Evolutionary conservation across 2,113 vertebrate species (phyloP).

Genomic region (Lophura nycthemera): DNA sequence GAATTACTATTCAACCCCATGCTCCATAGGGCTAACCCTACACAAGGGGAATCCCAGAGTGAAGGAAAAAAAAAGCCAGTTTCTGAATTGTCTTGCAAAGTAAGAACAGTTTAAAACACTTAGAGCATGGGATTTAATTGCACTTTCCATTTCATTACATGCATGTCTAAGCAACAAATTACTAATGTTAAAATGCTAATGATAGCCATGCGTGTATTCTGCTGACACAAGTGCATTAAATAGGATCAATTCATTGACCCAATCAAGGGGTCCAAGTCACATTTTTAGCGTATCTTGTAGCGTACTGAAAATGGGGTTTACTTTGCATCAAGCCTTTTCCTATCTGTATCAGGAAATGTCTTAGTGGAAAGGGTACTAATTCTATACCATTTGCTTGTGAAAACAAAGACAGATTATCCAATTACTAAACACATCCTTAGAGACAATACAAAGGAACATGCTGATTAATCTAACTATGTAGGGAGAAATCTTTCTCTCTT

Average conservation of each 20-base stretch:
- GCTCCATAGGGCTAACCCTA: rapidly evolving
- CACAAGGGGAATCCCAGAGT: not conserved
- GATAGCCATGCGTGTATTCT: not conserved
- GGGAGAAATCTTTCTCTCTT: constrained; percentile 41
- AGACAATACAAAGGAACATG: constrained; percentile 68
- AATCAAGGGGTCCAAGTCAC: not conserved
- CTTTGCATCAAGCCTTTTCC: constrained; percentile 48
- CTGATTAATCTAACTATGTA: constrained; percentile 71
- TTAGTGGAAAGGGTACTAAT: constrained; percentile 57
- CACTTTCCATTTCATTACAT: not conserved
- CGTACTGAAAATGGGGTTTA: constrained; percentile 23
- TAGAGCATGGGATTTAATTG: not conserved
- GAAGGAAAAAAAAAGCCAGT: too few relatives aligned
- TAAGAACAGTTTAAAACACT: not conserved
- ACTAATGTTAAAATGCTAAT: not conserved
- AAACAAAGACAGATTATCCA: constrained; percentile 77
- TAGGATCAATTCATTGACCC: not conserved
- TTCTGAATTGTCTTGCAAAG: not conserved
- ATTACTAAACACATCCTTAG: constrained; percentile 67
- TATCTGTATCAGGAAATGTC: constrained; percentile 53
- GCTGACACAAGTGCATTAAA: not conserved
- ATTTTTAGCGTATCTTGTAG: not conserved
- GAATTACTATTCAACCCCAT: rapidly evolving
- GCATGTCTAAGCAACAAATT: not conserved
- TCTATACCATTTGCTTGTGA: constrained; percentile 60